Percentiles rank a stretch among this genome's conserved stretches.
These are phyloP conservation scores for Donacobius atricapilla DNA, from an alignment of 2,113 vertebrate species.

Conservation along the genomic window DNA sequence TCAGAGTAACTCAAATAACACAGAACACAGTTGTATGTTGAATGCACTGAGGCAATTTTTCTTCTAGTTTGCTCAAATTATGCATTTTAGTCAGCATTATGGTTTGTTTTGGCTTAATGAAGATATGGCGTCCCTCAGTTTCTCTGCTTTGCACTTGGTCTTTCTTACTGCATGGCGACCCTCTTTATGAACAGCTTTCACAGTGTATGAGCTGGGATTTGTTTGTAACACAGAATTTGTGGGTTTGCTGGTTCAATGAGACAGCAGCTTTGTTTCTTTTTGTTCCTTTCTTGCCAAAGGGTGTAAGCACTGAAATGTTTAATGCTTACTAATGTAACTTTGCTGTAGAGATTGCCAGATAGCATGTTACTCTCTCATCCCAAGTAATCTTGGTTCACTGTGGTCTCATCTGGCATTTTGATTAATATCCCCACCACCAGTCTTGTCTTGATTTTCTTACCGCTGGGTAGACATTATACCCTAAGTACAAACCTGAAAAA, in stretches of 20 bases:
- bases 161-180: not conserved
- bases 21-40: not conserved
- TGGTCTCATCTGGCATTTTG: not conserved
- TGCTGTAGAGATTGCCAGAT: not conserved
- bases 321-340: not conserved
- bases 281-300: not conserved
- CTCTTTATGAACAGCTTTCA: not conserved
- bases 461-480: not conserved
- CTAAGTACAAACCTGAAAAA: not conserved
- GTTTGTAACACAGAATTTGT: not conserved
- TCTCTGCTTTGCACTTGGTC: not conserved
- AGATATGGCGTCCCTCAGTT: not conserved
- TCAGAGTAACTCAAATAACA: not conserved
- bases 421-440: not conserved
- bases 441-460: not conserved
- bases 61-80: not conserved
- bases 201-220: not conserved
- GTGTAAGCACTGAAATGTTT: not conserved
- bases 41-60: not conserved
- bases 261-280: not conserved
- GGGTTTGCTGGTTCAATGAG: not conserved
- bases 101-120: not conserved
- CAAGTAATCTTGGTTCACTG: not conserved
- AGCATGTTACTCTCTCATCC: not conserved
- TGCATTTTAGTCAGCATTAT: not conserved